Base-by-base conservation (phyloP, 2,113 vertebrate genomes). In the Arothron firmamentum region DNA sequence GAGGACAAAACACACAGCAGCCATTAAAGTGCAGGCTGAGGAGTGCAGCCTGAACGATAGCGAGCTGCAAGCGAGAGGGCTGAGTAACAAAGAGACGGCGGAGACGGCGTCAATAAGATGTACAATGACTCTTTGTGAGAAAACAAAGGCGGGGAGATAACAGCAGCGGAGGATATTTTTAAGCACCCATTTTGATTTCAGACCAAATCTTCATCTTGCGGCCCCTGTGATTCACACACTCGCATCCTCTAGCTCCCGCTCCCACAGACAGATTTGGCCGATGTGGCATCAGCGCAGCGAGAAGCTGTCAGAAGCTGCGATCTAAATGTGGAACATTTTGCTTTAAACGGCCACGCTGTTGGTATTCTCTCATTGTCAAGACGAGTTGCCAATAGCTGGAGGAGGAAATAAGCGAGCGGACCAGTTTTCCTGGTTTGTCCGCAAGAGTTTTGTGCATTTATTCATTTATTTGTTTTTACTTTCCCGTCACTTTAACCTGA, bases 31-130 rank as follows among this genome's bases (percentile, higher is more conserved):
- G 52, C 55, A 52, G 42, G 34, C 31, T 42, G 54, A 52, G 62
- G 65, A 50, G 46, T 41, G 34, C 15, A 8, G 43, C 56, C 45
- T 65, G 74, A 71, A 55, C 58, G 51, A 74, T 59, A 48, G 65
- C 47, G 47, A 48, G 50, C 54, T 59, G 62, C 52, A 55, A 34
- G 58, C 70, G 52, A 21, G 58, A 56, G 52, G 61, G 50, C 21
- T 47, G 47, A 58, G n/a, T 62, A 67, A 59, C 42, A 69, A 52
- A 59, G 62, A 55, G 47, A 59, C 46, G n/a, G 46, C 7, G 4
- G 58, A 56, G 60, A 56, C 56, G 52, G 28, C 28, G 45, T 58
- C 31, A 57, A 42, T 48, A 42, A 31, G 49, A 38, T 23, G 28
- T 12, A 64, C 28, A 52, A 46, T 56, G 56, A 38, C 14, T 38